Evolutionary conservation across 2,888 invertebrate genomes (phyloP).

Genomic region (Empis stercorea): DNA sequence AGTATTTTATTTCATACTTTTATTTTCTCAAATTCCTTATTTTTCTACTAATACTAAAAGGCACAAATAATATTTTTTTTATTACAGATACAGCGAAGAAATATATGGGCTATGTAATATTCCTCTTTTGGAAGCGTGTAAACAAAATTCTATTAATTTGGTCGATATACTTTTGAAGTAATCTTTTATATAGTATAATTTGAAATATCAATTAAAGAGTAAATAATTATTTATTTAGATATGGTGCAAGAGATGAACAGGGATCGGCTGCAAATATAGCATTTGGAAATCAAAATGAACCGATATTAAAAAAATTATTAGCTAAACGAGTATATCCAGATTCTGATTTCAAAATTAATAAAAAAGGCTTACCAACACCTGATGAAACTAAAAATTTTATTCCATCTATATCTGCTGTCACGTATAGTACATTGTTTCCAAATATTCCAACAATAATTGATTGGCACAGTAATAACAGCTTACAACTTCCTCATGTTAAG

Average conservation of each 20-base stretch:
- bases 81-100: constrained; percentile 28
- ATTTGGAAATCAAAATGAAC: constrained; percentile 58
- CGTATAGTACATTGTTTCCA: constrained; percentile 70
- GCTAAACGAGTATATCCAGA: constrained; percentile 82
- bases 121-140: constrained; percentile 34
- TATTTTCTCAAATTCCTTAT: background rate
- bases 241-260: constrained; percentile 80
- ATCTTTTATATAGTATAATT: constrained; percentile 2
- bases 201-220: background rate
- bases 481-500: constrained; percentile 55
- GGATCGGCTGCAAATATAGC: constrained; percentile 69
- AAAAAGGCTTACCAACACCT: constrained; percentile 54
- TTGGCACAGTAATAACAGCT: constrained; percentile 72
- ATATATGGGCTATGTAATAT: constrained; percentile 35
- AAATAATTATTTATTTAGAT: constrained; percentile 23
- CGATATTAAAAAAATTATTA: constrained; percentile 66
- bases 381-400: constrained; percentile 35
- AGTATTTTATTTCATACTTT: background rate
- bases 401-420: constrained; percentile 49
- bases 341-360: constrained; percentile 85
- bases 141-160: constrained; percentile 32
- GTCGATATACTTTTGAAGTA: constrained; percentile 32
- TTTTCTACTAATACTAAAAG: background rate
- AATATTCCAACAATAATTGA: constrained; percentile 76
- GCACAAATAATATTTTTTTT: background rate